These are phyloP conservation scores for Cephus pygmeus DNA, from an alignment of 2,888 invertebrate species.

Conservation along the genomic window DNA sequence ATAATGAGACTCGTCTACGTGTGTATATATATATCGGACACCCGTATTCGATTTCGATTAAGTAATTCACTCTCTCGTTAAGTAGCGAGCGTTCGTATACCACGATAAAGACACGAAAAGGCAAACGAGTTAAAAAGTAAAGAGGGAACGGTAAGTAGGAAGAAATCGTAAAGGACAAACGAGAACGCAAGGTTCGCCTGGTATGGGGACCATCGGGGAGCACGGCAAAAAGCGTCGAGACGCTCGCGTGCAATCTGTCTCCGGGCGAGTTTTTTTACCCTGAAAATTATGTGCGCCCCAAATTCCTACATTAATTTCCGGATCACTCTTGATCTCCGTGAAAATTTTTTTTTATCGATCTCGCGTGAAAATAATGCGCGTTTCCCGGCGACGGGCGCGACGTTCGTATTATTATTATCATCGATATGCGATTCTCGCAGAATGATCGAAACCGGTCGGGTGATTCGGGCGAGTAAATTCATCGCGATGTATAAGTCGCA, in stretches of 20 bases:
- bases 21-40: neutral
- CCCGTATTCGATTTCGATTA: neutral
- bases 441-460: neutral
- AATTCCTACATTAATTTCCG: neutral
- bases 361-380: neutral
- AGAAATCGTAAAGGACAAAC: neutral
- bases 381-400: neutral
- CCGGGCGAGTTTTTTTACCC: neutral
- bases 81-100: neutral
- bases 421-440: neutral
- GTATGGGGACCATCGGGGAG: too few relatives aligned
- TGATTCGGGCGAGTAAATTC: neutral
- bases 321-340: neutral
- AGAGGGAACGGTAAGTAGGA: neutral
- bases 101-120: neutral
- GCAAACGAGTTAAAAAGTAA: neutral
- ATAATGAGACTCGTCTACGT: too few relatives aligned
- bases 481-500: too few relatives aligned
- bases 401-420: neutral
- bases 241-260: neutral
- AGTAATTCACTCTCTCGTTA: neutral
- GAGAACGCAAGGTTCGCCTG: neutral
- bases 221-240: neutral
- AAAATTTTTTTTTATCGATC: neutral
- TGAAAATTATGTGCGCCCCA: neutral